These are phyloP conservation scores for human (Homo sapiens) DNA, from an alignment of 2,113 vertebrate genomes.

Conservation along the genomic window DNA sequence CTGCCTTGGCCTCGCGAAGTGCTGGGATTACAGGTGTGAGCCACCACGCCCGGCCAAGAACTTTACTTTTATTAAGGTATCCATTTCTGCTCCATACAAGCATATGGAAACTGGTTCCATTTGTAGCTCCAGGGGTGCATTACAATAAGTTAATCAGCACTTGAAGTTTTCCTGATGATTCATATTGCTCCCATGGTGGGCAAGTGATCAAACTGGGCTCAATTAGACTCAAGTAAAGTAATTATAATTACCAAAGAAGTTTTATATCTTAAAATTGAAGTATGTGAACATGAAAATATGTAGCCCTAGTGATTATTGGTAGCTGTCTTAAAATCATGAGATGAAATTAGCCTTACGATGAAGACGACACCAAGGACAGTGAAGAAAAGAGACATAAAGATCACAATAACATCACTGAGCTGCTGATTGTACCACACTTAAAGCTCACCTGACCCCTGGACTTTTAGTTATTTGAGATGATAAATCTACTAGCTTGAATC, in stretches of 20 bases:
- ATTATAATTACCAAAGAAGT: background rate
- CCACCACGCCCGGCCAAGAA: too few species aligned
- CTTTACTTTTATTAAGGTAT: background rate
- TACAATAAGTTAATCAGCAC: background rate
- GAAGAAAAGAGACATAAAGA: background rate
- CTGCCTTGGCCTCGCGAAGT: too few species aligned
- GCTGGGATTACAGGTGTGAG: too few species aligned
- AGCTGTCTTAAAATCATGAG: background rate
- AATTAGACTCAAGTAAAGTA: background rate
- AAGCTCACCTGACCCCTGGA: background rate
- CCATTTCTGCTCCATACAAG: background rate
- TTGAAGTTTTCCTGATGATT: background rate
- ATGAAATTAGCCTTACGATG: background rate
- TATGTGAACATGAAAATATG: background rate
- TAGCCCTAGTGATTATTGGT: background rate
- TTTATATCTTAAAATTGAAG: background rate
- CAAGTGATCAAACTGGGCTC: background rate
- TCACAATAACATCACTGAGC: background rate
- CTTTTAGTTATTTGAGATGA: background rate
- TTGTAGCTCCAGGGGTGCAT: background rate
- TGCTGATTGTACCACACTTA: background rate
- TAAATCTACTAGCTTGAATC: background rate
- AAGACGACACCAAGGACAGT: background rate
- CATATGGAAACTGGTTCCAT: background rate
- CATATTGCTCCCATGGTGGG: background rate